A percentile compares a stretch with the other conserved stretches of the same genome.
Conservation (phyloP, 2,888 invertebrate species). For the Oxystoma pomonae region DNA sequence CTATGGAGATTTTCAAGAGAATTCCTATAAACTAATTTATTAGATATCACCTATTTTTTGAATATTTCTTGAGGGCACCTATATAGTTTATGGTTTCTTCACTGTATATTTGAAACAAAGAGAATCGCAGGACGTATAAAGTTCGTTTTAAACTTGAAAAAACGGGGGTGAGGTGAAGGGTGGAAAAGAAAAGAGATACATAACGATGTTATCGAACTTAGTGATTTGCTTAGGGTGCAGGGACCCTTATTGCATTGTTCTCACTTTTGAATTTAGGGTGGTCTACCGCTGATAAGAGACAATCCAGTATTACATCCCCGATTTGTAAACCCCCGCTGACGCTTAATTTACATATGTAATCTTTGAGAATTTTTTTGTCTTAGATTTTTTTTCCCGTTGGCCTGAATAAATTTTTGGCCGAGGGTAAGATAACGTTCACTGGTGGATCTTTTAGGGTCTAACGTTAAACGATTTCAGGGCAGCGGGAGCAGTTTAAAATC, state of each 20-base stretch:
- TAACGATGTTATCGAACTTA: conserved; percentile 48
- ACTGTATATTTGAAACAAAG: too few relatives aligned
- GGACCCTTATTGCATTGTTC: conserved; percentile 49
- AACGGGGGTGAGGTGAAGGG: not conserved
- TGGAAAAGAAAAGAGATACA: conserved; percentile 32
- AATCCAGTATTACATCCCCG: conserved; percentile 44
- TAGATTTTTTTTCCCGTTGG: conserved; percentile 14
- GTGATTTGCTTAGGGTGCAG: conserved; percentile 46
- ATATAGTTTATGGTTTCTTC: too few relatives aligned
- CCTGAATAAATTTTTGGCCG: conserved; percentile 16
- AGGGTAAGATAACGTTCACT: conserved; percentile 1
- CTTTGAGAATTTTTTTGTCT: conserved; percentile 27
- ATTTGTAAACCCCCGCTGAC: conserved; percentile 34
- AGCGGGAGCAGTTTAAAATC: too few relatives aligned
- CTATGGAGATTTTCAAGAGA: too few relatives aligned
- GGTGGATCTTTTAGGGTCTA: not conserved
- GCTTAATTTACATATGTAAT: conserved; percentile 40
- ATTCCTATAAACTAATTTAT: too few relatives aligned
- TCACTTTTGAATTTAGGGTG: conserved; percentile 49
- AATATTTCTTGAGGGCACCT: too few relatives aligned
- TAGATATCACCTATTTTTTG: too few relatives aligned
- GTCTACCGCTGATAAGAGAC: conserved; percentile 46
- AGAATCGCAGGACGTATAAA: too few relatives aligned
- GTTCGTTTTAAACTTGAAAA: not conserved
- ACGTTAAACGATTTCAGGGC: not conserved